phyloP scores from a whole-genome alignment of 2,113 vertebrate species.

The Nothobranchius kuhntae region DNA sequence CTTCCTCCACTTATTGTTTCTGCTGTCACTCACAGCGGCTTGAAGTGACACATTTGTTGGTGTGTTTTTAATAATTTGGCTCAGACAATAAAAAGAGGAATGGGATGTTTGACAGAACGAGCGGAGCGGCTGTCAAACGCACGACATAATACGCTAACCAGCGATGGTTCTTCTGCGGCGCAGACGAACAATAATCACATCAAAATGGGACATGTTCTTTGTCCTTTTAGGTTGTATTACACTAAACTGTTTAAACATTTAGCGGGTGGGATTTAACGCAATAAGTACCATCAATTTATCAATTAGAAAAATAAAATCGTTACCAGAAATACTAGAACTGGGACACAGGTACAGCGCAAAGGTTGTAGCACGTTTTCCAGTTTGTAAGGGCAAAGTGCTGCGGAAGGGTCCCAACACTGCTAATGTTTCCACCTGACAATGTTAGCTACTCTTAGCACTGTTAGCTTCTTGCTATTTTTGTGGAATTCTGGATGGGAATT shows the following conservation, averaged over 20 bases:
- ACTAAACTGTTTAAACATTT: neutral
- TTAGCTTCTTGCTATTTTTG: too few relatives aligned
- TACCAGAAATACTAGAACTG: too few relatives aligned
- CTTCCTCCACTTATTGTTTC: constrained; percentile 57
- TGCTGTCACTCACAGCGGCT: constrained; percentile 45
- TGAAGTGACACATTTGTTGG: constrained; percentile 43
- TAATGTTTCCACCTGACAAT: too few relatives aligned
- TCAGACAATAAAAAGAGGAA: constrained; percentile 38
- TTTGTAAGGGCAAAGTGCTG: too few relatives aligned
- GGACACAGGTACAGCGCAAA: too few relatives aligned
- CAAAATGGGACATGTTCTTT: neutral
- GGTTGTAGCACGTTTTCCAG: too few relatives aligned
- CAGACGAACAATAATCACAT: constrained; percentile 22
- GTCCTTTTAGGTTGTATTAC: neutral
- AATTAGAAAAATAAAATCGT: too few relatives aligned
- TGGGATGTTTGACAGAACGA: constrained; percentile 45
- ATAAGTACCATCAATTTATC: too few relatives aligned
- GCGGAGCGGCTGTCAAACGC: constrained; percentile 27
- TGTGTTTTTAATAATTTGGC: constrained; percentile 43
- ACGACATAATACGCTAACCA: constrained; percentile 32
- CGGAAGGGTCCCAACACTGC: too few relatives aligned
- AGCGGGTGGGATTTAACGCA: too few relatives aligned
- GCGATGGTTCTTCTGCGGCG: constrained; percentile 19
- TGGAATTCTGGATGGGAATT: too few relatives aligned
- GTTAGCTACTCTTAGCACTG: too few relatives aligned